These are phyloP conservation scores for Gryllus bimaculatus DNA, from an alignment of 1,140 invertebrate genomes.

Conservation along the genomic window DNA sequence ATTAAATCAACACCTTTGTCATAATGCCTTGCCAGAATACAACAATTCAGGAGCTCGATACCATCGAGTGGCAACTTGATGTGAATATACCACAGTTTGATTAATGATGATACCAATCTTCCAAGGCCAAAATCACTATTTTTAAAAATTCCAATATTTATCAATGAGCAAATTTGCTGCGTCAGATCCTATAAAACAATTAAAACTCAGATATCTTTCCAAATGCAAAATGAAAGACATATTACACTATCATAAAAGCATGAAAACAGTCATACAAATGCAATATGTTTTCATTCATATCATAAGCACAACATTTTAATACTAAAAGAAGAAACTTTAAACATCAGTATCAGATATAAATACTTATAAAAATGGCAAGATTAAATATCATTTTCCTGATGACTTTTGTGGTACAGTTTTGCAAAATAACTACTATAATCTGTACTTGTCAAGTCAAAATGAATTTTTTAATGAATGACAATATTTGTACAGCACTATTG, in stretches of 20 bases:
- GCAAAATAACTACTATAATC: too few species aligned
- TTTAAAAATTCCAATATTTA: conserved; percentile 71
- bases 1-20: conserved; percentile 76
- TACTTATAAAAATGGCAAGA: too few species aligned
- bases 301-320: background rate
- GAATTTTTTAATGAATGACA: too few species aligned
- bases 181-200: conserved; percentile 71
- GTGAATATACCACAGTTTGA: conserved; percentile 61
- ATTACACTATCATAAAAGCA: background rate
- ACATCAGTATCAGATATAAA: too few species aligned
- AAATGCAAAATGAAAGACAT: too few species aligned
- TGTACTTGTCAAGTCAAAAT: too few species aligned
- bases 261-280: background rate
- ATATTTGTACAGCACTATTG: too few species aligned
- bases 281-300: background rate
- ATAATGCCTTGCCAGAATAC: conserved; percentile 85
- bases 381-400: too few species aligned
- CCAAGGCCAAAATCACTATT: conserved; percentile 90
- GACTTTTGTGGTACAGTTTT: too few species aligned
- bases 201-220: background rate
- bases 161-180: conserved; percentile 89
- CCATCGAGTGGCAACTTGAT: conserved; percentile 82
- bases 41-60: conserved; percentile 91
- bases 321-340: background rate
- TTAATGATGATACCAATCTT: conserved; percentile 63